Conservation (phyloP, 2,797 vertebrate species). For the Smutsia temminckii region DNA sequence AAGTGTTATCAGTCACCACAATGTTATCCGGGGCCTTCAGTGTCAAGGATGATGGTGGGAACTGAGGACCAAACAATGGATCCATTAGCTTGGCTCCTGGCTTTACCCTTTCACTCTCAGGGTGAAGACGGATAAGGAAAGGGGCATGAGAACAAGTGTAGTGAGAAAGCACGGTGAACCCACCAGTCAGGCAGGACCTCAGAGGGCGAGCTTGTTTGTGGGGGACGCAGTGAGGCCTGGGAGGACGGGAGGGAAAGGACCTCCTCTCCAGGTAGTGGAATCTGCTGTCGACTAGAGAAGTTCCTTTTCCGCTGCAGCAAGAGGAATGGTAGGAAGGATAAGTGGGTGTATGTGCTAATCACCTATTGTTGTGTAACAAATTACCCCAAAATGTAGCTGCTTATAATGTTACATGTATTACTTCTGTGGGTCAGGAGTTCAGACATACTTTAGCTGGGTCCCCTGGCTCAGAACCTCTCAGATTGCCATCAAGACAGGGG, state of each 20-base stretch:
- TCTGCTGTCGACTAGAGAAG: no score
- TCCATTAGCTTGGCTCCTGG: neutral
- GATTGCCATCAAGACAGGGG: conserved; percentile 19
- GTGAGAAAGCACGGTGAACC: neutral
- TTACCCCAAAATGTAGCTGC: neutral
- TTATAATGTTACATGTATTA: neutral
- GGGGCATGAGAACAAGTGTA: rapidly evolving
- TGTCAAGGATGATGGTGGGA: neutral
- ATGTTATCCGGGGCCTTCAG: neutral
- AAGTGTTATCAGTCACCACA: neutral
- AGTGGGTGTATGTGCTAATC: neutral
- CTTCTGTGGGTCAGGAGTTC: conserved; percentile 24
- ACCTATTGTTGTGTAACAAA: neutral
- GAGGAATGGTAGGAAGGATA: neutral
- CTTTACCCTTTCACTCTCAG: neutral
- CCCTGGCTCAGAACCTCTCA: neutral
- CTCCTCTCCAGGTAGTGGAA: neutral
- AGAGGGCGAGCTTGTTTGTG: neutral
- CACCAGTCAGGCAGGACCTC: neutral
- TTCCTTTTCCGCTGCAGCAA: neutral
- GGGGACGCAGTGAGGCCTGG: neutral
- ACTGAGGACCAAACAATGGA: rapidly evolving
- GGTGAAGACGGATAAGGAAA: neutral
- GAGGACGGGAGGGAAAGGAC: neutral
- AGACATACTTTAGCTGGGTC: neutral